phyloP scores from a whole-genome alignment of 1,140 invertebrate genomes.

The Leucophenga varia region DNA sequence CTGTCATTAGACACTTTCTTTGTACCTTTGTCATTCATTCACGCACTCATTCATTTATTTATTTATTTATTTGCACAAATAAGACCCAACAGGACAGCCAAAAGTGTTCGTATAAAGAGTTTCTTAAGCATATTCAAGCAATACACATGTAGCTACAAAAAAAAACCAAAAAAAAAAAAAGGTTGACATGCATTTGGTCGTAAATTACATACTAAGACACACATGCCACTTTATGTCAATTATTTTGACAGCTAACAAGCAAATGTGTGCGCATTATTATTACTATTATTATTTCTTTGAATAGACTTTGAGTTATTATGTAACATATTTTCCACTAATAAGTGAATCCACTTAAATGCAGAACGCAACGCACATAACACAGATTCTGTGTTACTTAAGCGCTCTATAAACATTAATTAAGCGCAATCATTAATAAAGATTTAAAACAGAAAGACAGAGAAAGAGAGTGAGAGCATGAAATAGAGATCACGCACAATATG shows the following conservation, averaged over 20 bases:
- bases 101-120: conserved; percentile 2
- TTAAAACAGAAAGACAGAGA: conserved; percentile 20
- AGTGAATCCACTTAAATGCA: too few species aligned
- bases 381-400: too few species aligned
- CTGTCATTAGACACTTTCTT: not conserved
- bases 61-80: conserved; percentile 28
- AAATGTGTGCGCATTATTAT: too few species aligned
- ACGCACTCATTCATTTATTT: conserved; percentile 22
- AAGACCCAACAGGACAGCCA: not conserved
- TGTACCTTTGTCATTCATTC: conserved; percentile 29
- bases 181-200: conserved; percentile 20
- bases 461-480: conserved; percentile 14
- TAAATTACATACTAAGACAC: conserved; percentile 48
- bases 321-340: too few species aligned
- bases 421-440: conserved; percentile 24
- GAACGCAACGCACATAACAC: too few species aligned
- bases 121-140: too few species aligned
- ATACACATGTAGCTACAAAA: conserved; percentile 11
- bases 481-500: too few species aligned
- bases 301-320: too few species aligned
- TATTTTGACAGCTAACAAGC: conserved; percentile 52
- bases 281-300: too few species aligned
- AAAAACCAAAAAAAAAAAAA: not conserved
- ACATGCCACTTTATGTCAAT: conserved; percentile 50
- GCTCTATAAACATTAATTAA: conserved; percentile 11